These are phyloP conservation scores for Rhinatrema bivittatum DNA, from an alignment of 2,797 vertebrate genomes.

Conservation along the genomic window DNA sequence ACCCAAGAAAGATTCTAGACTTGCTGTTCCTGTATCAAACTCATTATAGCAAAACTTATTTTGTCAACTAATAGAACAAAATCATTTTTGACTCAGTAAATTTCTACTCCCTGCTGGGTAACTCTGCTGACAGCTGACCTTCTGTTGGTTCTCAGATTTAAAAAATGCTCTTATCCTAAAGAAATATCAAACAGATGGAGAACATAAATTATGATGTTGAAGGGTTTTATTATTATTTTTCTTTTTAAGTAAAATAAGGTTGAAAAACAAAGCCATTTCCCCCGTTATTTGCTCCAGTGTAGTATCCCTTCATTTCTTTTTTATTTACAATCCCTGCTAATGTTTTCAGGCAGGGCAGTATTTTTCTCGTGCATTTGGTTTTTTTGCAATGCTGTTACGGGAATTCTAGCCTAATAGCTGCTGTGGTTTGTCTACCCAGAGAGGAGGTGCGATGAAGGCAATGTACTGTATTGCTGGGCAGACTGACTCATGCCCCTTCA, in stretches of 20 bases:
- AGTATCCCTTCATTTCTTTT: neutral
- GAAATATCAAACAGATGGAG: slow-evolving; percentile 11
- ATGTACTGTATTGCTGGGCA: too few species aligned
- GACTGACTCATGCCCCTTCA: too few species aligned
- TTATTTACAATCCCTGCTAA: fast-evolving
- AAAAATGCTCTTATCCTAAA: slow-evolving; percentile 3
- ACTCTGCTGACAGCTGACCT: slow-evolving; percentile 24
- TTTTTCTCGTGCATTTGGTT: neutral
- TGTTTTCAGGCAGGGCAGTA: neutral
- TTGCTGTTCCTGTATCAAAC: neutral
- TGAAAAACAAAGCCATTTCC: neutral
- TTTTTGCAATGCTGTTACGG: neutral
- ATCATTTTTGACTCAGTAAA: slow-evolving; percentile 20
- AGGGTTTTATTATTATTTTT: too few species aligned
- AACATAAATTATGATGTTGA: neutral
- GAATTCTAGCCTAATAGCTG: neutral
- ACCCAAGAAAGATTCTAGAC: neutral
- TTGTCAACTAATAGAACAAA: slow-evolving; percentile 6
- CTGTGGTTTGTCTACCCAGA: too few species aligned
- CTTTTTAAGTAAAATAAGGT: neutral
- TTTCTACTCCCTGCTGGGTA: slow-evolving; percentile 7
- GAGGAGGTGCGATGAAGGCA: too few species aligned
- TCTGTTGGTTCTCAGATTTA: slow-evolving; percentile 8
- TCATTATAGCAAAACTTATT: neutral
- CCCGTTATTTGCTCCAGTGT: too few species aligned